Evolutionary conservation across 2,888 invertebrate species (phyloP).

Genomic region (Plusia festucae): DNA sequence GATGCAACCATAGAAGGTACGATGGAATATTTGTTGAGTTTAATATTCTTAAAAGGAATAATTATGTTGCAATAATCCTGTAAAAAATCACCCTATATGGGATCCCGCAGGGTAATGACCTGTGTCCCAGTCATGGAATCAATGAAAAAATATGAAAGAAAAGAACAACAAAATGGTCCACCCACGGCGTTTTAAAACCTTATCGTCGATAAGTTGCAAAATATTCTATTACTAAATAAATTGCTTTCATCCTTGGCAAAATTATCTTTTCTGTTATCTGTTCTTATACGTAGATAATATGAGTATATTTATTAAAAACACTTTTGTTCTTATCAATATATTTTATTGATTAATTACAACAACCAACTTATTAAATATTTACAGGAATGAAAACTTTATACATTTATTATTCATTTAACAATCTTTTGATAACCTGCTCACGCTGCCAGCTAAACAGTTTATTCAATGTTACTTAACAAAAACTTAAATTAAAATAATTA

Average conservation of each 20-base stretch:
- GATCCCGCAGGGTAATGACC: not conserved
- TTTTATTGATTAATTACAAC: constrained; percentile 14
- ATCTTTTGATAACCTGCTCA: not conserved
- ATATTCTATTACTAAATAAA: not conserved
- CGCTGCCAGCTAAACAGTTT: not conserved
- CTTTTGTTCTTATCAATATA: constrained; percentile 26
- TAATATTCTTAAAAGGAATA: not conserved
- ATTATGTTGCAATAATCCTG: not conserved
- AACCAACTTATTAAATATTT: constrained; percentile 10
- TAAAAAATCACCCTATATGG: not conserved
- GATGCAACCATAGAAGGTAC: too few relatives aligned
- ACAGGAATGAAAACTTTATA: not conserved
- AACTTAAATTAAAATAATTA: not conserved
- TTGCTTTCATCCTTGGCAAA: not conserved
- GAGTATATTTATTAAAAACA: constrained; percentile 16
- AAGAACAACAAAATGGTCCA: not conserved
- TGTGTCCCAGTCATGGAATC: not conserved
- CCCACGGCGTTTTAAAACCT: not conserved
- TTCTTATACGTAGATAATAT: not conserved
- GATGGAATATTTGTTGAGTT: too few relatives aligned
- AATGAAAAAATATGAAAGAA: not conserved
- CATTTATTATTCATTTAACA: constrained; percentile 2
- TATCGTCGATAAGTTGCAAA: not conserved
- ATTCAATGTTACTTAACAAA: not conserved
- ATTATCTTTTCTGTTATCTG: not conserved